Base-by-base conservation (phyloP, 2,797 vertebrate species). In the Clamator glandarius region DNA sequence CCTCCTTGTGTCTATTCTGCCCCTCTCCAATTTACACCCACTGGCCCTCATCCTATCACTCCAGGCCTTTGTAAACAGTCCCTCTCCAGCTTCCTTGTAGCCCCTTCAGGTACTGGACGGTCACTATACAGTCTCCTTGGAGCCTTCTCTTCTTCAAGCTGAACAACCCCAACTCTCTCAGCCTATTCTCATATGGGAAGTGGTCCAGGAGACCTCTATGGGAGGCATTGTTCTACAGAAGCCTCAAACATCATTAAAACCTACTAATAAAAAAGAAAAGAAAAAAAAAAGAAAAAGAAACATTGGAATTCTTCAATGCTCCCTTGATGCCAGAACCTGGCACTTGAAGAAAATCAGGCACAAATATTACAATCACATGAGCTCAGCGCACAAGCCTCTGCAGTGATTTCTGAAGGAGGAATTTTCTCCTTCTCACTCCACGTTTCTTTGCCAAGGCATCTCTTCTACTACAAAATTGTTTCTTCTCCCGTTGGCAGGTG, bases 281-380 rank as follows among this genome's bases (percentile, higher is more conserved):
- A n/a, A n/a, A n/a, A n/a, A 17, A 4, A 9, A 9, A 15, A 12
- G 2, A 1, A 8, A 21, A 11, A 31, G 20, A 28, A 25, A 2
- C 2, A 7, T 48, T 39, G 4, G 51, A 67, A 59, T 74, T 59
- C 8, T 63, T 25, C 36, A 39, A 4, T 29, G 23, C 14, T 41
- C 6, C 15, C 18, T 62, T 46, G 13, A 26, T 33, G 33, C 21
- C 51, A 58, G 31, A n/a, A 70, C 9, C 14, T 46, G 52, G n/a
- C 8, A 48, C 33, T 20, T 62, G 36, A 67, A 79, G 52, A 11
- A 55, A 61, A 82, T 42, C 5, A 44, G 7, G 24, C 12, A 51
- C 15, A 52, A 58, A 44, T 36, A 18, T 29, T 8, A 19, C 23
- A 78, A 21, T 19, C 12, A 11, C 24, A 9, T 3, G 15, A 51